These are phyloP conservation scores for Tenebrosternarchus preto DNA, from an alignment of 2,113 vertebrate genomes.

Conservation along the genomic window DNA sequence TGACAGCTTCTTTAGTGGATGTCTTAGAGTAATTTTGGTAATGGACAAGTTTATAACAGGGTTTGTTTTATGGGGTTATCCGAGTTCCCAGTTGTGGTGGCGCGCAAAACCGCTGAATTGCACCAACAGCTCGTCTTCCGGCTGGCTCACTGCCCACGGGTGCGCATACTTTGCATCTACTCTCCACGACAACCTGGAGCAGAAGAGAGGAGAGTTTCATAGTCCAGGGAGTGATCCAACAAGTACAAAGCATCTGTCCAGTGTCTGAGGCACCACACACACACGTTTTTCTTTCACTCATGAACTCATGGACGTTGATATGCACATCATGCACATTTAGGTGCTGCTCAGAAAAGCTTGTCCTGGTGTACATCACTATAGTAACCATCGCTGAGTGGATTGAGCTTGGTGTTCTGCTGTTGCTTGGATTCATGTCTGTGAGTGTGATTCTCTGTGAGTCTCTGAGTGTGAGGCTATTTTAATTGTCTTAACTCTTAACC, in stretches of 20 bases:
- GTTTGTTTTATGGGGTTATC: constrained; percentile 5
- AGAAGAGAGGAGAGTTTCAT: background rate
- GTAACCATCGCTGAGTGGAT: constrained; percentile 12
- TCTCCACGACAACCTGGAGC: constrained; percentile 22
- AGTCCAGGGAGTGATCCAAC: constrained; percentile 8
- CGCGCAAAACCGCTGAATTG: constrained; percentile 19
- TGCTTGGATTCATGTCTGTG: background rate
- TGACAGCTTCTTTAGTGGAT: too few relatives aligned
- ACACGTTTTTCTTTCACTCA: background rate
- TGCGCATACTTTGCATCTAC: constrained; percentile 21
- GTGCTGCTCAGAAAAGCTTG: constrained; percentile 19
- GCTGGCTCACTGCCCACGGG: constrained; percentile 12
- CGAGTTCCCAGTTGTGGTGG: constrained; percentile 21
- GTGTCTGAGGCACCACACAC: background rate
- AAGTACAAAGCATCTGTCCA: constrained; percentile 9
- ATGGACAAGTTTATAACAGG: background rate
- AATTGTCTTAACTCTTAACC: background rate
- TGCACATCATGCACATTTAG: background rate
- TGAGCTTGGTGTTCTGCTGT: constrained; percentile 1
- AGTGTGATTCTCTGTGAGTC: background rate
- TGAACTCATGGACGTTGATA: background rate
- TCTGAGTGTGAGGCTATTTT: too few relatives aligned
- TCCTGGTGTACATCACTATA: constrained; percentile 17
- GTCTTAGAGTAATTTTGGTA: too few relatives aligned
- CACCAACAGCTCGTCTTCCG: too few relatives aligned